Base-by-base conservation (phyloP, 1,140 invertebrate genomes). In the Saccostrea glomerata region DNA sequence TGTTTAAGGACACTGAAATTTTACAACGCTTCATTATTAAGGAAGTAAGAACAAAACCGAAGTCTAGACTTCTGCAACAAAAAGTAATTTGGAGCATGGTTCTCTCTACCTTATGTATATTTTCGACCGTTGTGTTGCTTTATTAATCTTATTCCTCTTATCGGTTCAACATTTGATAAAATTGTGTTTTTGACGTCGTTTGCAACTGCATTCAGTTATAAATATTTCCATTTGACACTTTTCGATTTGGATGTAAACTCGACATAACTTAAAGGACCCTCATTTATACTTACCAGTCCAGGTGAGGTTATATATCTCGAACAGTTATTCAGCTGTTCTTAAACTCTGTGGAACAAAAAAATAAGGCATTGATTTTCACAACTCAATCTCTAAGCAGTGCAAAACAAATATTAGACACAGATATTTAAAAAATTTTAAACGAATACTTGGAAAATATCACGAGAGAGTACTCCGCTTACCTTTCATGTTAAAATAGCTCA, bases 91-190 rank as follows among this genome's bases (percentile, higher is more conserved):
- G 40, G 15, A 20, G 23, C 0, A 17, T 77, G 13, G 23, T 36
- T 5, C 23, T 30, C 25, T 30, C 25, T 47, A 36, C 30, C 30
- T 47, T 7, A 47, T 47, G 47, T 9, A 47, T 47, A 9, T 47
- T 47, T 7, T 3, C 9, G 47, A 47, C 47, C 47, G 6, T 47
- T 47, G 30, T 36, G 30, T 36, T 36, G 47, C 47, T 7, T 47
- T 47, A 47, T 47, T 47, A 6, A 47, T 47, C 9, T 47, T 9
- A 47, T 36, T 4, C 73, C 23, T 30, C 25, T 47, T 82, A 36
- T 82, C 40, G 73, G 25, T 36, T 47, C 73, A 82, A 23, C 40
- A 36, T 82, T 82, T 82, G 25, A 36, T 82, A 82, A 82, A 13
- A n/a, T 5, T 23, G 20, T 17, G 17, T 6, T 5, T 36, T 82